A percentile compares a stretch with the other conserved stretches of the same genome.
phyloP scores from a whole-genome alignment of 2,888 invertebrate species.

The Balanococcus diminutus region DNA sequence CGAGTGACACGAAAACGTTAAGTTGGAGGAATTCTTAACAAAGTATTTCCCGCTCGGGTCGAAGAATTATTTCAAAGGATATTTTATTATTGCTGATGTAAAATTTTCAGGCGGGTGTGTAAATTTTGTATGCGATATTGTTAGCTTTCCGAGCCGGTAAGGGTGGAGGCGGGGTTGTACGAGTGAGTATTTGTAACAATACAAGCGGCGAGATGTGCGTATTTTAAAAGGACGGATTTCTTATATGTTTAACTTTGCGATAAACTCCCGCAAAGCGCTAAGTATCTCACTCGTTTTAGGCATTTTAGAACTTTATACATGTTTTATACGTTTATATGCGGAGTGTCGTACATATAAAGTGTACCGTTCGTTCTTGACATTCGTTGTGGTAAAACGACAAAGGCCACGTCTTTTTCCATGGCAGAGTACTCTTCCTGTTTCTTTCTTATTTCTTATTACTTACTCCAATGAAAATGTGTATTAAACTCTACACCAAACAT shows the following conservation, averaged over 20 bases:
- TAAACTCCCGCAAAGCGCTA: conserved; percentile 2
- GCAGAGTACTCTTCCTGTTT: background rate
- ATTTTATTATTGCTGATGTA: conserved; percentile 24
- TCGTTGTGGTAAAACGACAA: conserved; percentile 23
- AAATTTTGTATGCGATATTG: conserved; percentile 15
- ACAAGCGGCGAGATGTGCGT: background rate
- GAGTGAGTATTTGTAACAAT: conserved; percentile 16
- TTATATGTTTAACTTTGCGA: conserved; percentile 35
- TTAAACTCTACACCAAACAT: background rate
- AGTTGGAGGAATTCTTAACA: conserved; percentile 25
- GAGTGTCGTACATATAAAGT: too few relatives aligned
- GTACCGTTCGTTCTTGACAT: background rate
- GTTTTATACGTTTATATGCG: background rate
- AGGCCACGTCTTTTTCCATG: background rate
- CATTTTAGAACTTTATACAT: conserved; percentile 17
- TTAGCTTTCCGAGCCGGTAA: background rate
- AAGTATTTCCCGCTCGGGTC: conserved; percentile 35
- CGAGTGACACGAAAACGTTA: conserved; percentile 38
- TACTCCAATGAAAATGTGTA: background rate
- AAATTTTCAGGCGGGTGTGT: background rate
- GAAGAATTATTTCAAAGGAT: conserved; percentile 25
- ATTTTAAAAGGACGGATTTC: conserved; percentile 38
- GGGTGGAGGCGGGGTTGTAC: background rate
- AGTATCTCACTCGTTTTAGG: conserved; percentile 12
- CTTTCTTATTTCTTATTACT: background rate